A percentile compares a stretch with the other conserved stretches of the same genome.
Conservation (phyloP, 2,888 invertebrate species). For the Athripsodes cinereus region DNA sequence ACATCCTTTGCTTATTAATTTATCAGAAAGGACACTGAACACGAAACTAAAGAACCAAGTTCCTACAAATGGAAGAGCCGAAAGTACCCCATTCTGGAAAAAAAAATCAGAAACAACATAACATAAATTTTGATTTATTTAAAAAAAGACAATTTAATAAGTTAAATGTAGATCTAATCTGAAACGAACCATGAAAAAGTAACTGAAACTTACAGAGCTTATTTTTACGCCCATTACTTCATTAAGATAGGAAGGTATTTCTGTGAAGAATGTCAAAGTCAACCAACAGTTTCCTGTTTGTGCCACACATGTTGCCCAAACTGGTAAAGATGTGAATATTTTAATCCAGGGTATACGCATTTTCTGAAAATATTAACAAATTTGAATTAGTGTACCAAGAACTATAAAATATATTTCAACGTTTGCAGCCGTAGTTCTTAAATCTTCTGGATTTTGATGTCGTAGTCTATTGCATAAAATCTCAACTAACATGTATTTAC, state of each 20-base stretch:
- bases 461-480: too few relatives aligned
- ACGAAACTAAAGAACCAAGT: slow-evolving; percentile 68
- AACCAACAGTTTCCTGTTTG: slow-evolving; percentile 61
- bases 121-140: not conserved
- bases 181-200: not conserved
- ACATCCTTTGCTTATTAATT: slow-evolving; percentile 47
- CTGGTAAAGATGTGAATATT: slow-evolving; percentile 43
- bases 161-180: not conserved
- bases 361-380: slow-evolving; percentile 32
- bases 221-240: slow-evolving; percentile 66
- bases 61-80: slow-evolving; percentile 65
- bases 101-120: too few relatives aligned
- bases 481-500: too few relatives aligned
- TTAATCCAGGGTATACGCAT: slow-evolving; percentile 46
- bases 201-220: slow-evolving; percentile 41
- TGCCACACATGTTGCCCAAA: slow-evolving; percentile 50
- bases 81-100: slow-evolving; percentile 58
- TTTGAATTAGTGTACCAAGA: too few relatives aligned
- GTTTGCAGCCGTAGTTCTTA: too few relatives aligned
- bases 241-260: slow-evolving; percentile 75
- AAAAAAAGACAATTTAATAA: not conserved
- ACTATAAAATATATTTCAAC: too few relatives aligned
- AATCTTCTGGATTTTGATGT: too few relatives aligned
- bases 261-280: slow-evolving; percentile 62
- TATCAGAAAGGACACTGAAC: slow-evolving; percentile 61